Conservation (phyloP, 2,797 vertebrate genomes). For the Cichlasoma orientale region DNA sequence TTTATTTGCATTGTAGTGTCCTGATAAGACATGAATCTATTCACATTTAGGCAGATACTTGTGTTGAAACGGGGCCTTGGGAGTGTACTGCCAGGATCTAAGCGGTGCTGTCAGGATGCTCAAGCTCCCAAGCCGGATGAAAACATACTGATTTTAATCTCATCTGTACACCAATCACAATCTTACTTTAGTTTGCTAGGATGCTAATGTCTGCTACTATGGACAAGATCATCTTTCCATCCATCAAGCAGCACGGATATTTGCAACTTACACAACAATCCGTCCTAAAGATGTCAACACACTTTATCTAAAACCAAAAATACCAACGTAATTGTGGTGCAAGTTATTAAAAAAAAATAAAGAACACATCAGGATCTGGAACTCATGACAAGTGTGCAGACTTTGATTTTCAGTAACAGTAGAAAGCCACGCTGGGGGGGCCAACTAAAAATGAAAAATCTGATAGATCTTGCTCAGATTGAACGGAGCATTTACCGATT, state of each 20-base stretch:
- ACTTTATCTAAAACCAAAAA: background rate
- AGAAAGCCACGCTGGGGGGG: no score
- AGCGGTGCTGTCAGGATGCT: background rate
- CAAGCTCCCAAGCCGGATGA: background rate
- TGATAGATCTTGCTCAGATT: no score
- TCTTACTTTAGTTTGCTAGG: background rate
- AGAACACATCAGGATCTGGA: background rate
- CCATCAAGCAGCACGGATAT: background rate
- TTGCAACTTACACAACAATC: background rate
- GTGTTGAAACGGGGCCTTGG: background rate
- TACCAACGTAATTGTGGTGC: background rate
- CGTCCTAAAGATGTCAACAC: background rate
- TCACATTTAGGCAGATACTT: background rate
- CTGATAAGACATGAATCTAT: background rate
- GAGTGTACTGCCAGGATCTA: background rate
- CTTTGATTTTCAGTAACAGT: no score
- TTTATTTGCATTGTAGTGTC: background rate
- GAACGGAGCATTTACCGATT: background rate
- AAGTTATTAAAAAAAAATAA: no score
- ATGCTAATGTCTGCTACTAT: background rate
- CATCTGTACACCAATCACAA: fast-evolving
- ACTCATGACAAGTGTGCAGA: no score
- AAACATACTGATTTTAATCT: background rate
- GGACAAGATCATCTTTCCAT: background rate
- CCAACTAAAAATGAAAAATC: no score